Percentiles rank a stretch among this genome's conserved stretches.
Evolutionary conservation across 2,888 invertebrate genomes (phyloP).

Genomic region (Lamproptera curius): DNA sequence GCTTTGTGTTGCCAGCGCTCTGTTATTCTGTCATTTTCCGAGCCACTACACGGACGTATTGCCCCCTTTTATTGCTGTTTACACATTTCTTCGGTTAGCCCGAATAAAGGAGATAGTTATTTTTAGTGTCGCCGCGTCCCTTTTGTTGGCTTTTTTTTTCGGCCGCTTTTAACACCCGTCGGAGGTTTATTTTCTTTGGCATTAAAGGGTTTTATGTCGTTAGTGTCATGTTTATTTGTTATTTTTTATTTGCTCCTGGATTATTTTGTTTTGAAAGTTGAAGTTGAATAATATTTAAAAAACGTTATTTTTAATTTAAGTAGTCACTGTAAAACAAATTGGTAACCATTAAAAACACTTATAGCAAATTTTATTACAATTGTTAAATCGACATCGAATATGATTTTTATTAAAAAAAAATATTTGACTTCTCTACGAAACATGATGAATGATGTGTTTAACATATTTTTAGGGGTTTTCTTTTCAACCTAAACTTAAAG

Average conservation of each 20-base stretch:
- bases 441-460: too few species aligned
- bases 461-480: too few species aligned
- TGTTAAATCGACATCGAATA: too few species aligned
- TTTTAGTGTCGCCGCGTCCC: constrained; percentile 10
- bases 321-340: too few species aligned
- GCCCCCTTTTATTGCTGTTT: constrained; percentile 46
- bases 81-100: constrained; percentile 31
- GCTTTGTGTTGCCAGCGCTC: constrained; percentile 38
- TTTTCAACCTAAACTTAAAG: too few species aligned
- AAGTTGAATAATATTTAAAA: too few species aligned
- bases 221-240: not conserved
- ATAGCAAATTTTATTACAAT: too few species aligned
- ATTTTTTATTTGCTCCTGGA: not conserved
- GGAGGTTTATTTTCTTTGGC: constrained; percentile 5
- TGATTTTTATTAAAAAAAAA: too few species aligned
- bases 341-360: too few species aligned
- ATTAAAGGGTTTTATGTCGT: not conserved
- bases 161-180: constrained; percentile 2
- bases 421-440: too few species aligned
- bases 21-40: constrained; percentile 65
- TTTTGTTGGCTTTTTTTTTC: constrained; percentile 15
- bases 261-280: constrained; percentile 5
- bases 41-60: constrained; percentile 52
- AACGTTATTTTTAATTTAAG: too few species aligned
- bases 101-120: constrained; percentile 24